A percentile compares a stretch with the other conserved stretches of the same genome.
These are phyloP conservation scores for Leucoraja erinaceus DNA, from an alignment of 2,113 vertebrate species.

Conservation along the genomic window DNA sequence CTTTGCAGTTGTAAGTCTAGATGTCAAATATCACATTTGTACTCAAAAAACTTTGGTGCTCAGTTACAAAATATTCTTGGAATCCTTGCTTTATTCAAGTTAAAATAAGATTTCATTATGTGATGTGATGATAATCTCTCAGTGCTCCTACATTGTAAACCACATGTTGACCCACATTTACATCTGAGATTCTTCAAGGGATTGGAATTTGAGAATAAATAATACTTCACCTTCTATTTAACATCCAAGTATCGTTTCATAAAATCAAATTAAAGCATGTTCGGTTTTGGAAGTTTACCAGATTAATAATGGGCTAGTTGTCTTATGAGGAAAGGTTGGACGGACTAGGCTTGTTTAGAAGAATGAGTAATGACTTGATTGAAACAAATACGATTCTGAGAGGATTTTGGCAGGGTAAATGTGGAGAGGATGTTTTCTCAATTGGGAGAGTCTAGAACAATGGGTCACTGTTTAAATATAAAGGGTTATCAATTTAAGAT, in stretches of 20 bases:
- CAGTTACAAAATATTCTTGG: conserved; percentile 4
- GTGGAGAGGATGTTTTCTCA: background rate
- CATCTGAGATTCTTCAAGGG: background rate
- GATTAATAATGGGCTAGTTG: too few relatives aligned
- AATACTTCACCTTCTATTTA: background rate
- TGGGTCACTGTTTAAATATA: too few relatives aligned
- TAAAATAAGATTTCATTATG: background rate
- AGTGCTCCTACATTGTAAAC: background rate
- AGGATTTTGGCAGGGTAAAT: background rate
- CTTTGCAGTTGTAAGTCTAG: background rate
- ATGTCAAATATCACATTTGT: background rate
- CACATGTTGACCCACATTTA: background rate
- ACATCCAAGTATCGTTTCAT: background rate
- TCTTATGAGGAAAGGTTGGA: too few relatives aligned
- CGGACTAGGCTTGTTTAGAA: too few relatives aligned
- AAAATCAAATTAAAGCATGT: background rate
- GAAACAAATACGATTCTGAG: too few relatives aligned
- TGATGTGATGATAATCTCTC: background rate
- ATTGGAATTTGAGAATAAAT: background rate
- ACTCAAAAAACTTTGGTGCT: background rate
- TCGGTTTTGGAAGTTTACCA: background rate
- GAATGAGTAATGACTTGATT: too few relatives aligned
- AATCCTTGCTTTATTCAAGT: background rate
- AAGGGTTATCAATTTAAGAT: too few relatives aligned
- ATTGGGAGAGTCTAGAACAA: too few relatives aligned